Evolutionary conservation across 53 echinoderm and acorn worm species (phyloP).

Genomic region (Hippasteria phrygiana): DNA sequence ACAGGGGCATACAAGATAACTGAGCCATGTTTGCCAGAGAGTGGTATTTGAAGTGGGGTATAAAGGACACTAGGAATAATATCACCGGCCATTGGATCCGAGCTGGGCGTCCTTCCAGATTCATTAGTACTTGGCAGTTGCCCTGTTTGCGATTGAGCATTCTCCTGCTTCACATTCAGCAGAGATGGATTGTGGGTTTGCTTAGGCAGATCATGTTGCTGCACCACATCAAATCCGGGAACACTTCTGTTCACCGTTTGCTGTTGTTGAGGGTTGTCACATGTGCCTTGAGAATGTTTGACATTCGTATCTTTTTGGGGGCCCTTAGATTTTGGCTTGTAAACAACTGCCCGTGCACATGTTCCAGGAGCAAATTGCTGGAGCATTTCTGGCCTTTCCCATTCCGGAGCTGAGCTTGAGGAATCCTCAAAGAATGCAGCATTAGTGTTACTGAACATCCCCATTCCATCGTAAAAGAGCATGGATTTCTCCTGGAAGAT

Average conservation of each 20-base stretch:
- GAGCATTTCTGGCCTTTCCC: slow-evolving; percentile 43
- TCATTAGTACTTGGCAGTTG: background rate
- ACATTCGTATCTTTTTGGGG: background rate
- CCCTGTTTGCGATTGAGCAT: background rate
- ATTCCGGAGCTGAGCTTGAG: background rate
- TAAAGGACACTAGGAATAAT: slow-evolving; percentile 27
- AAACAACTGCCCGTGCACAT: slow-evolving; percentile 49
- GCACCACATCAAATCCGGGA: background rate
- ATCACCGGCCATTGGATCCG: background rate
- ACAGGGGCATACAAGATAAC: slow-evolving; percentile 48
- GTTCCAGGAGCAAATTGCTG: background rate
- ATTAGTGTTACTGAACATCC: slow-evolving; percentile 64
- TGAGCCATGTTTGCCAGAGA: background rate
- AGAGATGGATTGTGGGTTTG: background rate
- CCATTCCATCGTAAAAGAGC: slow-evolving; percentile 85
- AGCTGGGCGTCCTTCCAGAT: background rate
- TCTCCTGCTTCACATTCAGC: background rate
- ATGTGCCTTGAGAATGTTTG: background rate
- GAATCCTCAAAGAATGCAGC: background rate
- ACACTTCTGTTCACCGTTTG: background rate
- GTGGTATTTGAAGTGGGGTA: slow-evolving; percentile 22
- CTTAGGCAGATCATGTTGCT: slow-evolving; percentile 7
- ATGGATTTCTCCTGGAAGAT: slow-evolving; percentile 71
- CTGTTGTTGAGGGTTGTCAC: background rate
- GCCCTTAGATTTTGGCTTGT: background rate